Evolutionary conservation across 2,797 vertebrate genomes (phyloP).

Genomic region (Melanotaenia trifasciata): DNA sequence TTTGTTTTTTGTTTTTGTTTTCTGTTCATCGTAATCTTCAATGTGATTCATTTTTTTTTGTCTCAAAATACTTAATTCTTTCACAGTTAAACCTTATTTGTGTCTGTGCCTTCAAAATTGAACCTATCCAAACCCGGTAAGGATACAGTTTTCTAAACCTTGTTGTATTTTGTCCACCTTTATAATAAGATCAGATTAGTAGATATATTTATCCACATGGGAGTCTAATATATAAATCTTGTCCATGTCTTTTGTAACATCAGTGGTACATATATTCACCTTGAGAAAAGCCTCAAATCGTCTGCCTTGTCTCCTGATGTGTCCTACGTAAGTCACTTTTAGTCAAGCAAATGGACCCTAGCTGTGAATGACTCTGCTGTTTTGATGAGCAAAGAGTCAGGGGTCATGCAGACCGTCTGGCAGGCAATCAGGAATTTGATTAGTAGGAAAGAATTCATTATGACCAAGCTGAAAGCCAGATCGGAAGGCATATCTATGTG

Average conservation of each 20-base stretch:
- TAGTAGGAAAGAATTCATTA: constrained; percentile 27
- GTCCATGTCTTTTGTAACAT: constrained; percentile 11
- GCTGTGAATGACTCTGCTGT: constrained; percentile 34
- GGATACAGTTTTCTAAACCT: constrained; percentile 32
- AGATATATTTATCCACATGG: no score
- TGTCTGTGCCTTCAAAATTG: constrained; percentile 18
- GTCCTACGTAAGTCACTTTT: constrained; percentile 34
- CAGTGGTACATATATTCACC: constrained; percentile 34
- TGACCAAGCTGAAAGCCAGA: constrained; percentile 17
- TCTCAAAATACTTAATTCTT: constrained; percentile 24
- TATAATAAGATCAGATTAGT: constrained; percentile 32
- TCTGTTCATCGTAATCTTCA: constrained; percentile 30
- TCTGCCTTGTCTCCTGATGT: constrained; percentile 17
- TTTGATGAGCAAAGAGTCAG: constrained; percentile 32
- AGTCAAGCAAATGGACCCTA: constrained; percentile 20
- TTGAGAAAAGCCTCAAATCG: constrained; percentile 20
- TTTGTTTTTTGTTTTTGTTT: constrained; percentile 37
- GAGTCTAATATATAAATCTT: constrained; percentile 21
- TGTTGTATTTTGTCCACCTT: constrained; percentile 11
- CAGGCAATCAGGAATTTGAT: constrained; percentile 52
- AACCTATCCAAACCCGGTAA: neutral
- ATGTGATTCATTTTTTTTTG: constrained; percentile 18
- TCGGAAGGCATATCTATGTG: neutral
- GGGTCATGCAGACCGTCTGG: constrained; percentile 38
- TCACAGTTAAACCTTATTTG: constrained; percentile 39